Conservation (phyloP, 2,888 invertebrate species). For the Plebejus argus region DNA sequence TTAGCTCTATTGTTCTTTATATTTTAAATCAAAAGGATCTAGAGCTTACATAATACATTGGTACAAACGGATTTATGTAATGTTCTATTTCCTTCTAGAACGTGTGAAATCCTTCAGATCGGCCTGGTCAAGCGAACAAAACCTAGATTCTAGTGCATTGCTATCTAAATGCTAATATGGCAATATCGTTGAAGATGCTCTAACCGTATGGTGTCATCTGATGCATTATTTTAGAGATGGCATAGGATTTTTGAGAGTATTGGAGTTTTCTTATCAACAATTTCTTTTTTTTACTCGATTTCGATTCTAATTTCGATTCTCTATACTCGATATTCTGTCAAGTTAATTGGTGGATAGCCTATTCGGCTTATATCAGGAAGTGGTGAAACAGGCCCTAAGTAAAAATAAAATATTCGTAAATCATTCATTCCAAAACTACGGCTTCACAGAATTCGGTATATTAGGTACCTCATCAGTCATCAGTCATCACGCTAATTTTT, state of each 20-base stretch:
- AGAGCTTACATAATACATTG: neutral
- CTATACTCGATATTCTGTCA: no score
- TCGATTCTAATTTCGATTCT: no score
- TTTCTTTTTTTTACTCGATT: neutral
- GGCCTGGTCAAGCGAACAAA: neutral
- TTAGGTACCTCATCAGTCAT: no score
- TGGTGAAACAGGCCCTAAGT: no score
- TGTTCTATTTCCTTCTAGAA: constrained; percentile 7
- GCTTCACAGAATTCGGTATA: no score
- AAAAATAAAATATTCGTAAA: no score
- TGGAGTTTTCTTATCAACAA: neutral
- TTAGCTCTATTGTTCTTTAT: neutral
- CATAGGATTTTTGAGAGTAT: neutral
- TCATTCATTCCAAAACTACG: no score
- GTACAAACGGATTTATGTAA: constrained; percentile 10
- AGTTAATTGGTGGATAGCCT: no score
- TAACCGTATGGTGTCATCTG: neutral
- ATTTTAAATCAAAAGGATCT: neutral
- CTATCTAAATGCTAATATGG: constrained; percentile 18
- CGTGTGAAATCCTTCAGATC: neutral
- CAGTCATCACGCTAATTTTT: no score
- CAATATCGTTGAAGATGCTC: constrained; percentile 4
- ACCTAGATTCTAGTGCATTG: constrained; percentile 9
- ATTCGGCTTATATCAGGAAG: no score
- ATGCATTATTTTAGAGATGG: neutral